Evolutionary conservation across 2,797 vertebrate genomes (phyloP).

Genomic region (Vultur gryphus): DNA sequence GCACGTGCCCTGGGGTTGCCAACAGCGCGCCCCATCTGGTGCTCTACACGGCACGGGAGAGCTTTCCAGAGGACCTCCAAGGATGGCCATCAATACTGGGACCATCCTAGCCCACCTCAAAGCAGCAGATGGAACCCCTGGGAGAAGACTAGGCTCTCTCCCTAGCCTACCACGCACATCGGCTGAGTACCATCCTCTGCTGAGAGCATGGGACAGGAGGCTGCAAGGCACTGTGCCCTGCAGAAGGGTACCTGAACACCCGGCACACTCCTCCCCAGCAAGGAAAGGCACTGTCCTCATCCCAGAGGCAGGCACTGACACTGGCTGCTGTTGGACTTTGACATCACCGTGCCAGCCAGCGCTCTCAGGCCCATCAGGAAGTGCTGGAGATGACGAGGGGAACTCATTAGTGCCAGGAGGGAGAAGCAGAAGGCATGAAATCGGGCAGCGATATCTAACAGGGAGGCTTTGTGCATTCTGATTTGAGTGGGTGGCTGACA

Average conservation of each 20-base stretch:
- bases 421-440: constrained; percentile 32
- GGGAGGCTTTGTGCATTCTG: neutral
- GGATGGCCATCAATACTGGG: neutral
- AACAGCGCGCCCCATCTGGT: neutral
- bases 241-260: neutral
- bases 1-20: neutral
- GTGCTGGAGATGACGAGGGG: neutral
- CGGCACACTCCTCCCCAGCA: neutral
- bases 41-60: neutral
- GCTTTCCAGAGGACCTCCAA: neutral
- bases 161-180: fast-evolving
- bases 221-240: neutral
- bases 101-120: neutral
- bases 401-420: neutral
- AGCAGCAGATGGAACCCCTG: neutral
- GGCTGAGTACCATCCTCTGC: neutral
- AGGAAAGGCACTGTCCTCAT: neutral
- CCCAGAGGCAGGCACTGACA: neutral
- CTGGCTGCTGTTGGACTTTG: neutral
- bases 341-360: neutral
- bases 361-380: neutral
- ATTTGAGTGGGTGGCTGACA: neutral
- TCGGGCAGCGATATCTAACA: neutral
- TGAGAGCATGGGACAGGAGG: neutral
- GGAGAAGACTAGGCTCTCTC: neutral